These are phyloP conservation scores for Drosophila longiperda DNA, from an alignment of 2,888 invertebrate species.

Conservation along the genomic window DNA sequence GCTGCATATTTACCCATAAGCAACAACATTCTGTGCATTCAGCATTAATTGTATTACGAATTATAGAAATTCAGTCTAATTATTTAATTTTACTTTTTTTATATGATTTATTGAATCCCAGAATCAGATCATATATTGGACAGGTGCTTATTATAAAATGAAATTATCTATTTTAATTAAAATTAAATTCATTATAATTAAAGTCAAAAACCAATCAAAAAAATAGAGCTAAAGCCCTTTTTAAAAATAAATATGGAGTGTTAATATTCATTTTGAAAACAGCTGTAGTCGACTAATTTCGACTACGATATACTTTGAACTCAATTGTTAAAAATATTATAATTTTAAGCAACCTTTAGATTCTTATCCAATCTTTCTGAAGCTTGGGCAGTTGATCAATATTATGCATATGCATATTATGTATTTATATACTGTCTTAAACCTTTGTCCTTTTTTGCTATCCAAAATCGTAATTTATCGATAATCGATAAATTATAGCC, in stretches of 20 bases:
- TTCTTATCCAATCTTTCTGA: too few species aligned
- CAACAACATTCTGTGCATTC: too few species aligned
- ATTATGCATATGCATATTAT: too few species aligned
- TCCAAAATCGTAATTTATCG: too few species aligned
- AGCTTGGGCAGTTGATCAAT: too few species aligned
- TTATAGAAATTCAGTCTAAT: neutral
- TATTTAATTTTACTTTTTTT: neutral
- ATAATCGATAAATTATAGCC: too few species aligned
- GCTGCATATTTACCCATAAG: neutral
- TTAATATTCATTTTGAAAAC: too few species aligned
- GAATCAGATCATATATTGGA: neutral
- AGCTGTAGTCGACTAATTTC: neutral
- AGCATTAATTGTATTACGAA: neutral
- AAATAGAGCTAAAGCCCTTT: neutral
- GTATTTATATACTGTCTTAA: too few species aligned
- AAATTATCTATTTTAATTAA: neutral
- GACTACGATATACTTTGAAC: neutral
- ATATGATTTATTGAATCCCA: neutral
- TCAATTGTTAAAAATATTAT: neutral
- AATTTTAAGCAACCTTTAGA: too few species aligned
- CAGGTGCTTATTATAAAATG: neutral
- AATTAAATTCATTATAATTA: neutral
- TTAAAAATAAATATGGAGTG: neutral
- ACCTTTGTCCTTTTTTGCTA: too few species aligned
- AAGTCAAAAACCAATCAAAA: neutral